phyloP scores from a whole-genome alignment of 2,113 vertebrate genomes.

The Abramis brama region DNA sequence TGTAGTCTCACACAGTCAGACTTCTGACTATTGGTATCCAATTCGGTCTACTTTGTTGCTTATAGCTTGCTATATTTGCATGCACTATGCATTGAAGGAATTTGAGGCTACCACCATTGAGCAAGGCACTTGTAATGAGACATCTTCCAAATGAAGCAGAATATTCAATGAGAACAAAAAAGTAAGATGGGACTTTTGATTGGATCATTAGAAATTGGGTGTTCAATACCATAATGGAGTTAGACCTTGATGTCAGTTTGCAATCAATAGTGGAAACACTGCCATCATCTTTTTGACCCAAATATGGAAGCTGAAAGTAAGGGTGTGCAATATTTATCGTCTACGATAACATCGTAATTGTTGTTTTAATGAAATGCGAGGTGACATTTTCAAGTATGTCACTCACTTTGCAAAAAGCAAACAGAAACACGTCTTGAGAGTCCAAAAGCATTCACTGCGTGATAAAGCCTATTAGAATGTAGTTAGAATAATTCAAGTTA shows the following conservation, averaged over 20 bases:
- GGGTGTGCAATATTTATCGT: too few relatives aligned
- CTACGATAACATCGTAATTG: too few relatives aligned
- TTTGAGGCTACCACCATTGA: neutral
- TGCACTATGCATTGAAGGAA: neutral
- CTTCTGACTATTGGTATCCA: neutral
- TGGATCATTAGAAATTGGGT: neutral
- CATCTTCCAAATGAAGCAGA: neutral
- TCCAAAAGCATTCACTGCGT: too few relatives aligned
- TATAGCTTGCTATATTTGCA: neutral
- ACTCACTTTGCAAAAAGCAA: too few relatives aligned
- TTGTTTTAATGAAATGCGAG: too few relatives aligned
- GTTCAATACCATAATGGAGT: neutral
- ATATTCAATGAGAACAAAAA: neutral
- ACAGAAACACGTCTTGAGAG: too few relatives aligned
- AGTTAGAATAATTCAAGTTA: too few relatives aligned
- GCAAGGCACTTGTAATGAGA: neutral
- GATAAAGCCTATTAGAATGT: too few relatives aligned
- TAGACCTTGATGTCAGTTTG: neutral
- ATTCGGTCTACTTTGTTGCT: neutral
- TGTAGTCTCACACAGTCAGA: neutral
- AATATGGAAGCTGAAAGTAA: neutral
- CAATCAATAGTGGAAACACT: neutral
- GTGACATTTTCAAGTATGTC: too few relatives aligned
- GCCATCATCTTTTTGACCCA: neutral
- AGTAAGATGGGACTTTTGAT: neutral